phyloP scores from a whole-genome alignment of 92 coral and sea anemone species.

The Epizoanthus scotinus region DNA sequence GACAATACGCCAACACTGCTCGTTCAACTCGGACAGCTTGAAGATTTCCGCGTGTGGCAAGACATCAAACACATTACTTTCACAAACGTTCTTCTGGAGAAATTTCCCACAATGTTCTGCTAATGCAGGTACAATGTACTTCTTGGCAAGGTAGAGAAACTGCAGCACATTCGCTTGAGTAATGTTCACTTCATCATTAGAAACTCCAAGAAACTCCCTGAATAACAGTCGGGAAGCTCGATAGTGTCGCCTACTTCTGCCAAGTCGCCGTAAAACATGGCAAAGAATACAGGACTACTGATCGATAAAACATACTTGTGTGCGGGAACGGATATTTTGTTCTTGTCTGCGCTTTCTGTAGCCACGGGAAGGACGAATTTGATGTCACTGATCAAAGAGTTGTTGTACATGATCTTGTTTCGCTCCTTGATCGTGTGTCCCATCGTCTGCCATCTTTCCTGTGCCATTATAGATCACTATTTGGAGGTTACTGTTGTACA shows the following conservation, averaged over 20 bases:
- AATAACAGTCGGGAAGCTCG: conserved; percentile 5
- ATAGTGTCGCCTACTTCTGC: too few species aligned
- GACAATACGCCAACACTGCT: conserved; percentile 25
- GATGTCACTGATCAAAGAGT: too few species aligned
- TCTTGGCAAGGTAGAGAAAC: conserved; percentile 41
- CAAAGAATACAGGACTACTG: neutral
- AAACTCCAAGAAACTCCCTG: conserved; percentile 27
- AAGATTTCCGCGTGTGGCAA: conserved; percentile 16
- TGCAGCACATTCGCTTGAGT: conserved; percentile 1
- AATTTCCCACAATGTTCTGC: conserved; percentile 15
- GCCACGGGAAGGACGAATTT: too few species aligned
- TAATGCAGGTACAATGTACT: conserved; percentile 32
- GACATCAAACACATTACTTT: conserved; percentile 19
- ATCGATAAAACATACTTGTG: conserved; percentile 31
- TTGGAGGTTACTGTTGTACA: too few species aligned
- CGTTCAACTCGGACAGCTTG: conserved; percentile 12
- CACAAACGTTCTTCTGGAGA: neutral
- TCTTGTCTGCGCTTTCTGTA: too few species aligned
- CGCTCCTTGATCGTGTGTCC: too few species aligned
- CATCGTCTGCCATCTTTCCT: too few species aligned
- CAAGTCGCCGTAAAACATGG: too few species aligned
- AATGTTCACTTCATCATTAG: conserved; percentile 15
- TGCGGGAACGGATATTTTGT: neutral
- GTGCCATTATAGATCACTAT: too few species aligned
- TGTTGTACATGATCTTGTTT: too few species aligned